Conservation (phyloP, 2,888 invertebrate genomes). For the Stratiomys singularior region DNA sequence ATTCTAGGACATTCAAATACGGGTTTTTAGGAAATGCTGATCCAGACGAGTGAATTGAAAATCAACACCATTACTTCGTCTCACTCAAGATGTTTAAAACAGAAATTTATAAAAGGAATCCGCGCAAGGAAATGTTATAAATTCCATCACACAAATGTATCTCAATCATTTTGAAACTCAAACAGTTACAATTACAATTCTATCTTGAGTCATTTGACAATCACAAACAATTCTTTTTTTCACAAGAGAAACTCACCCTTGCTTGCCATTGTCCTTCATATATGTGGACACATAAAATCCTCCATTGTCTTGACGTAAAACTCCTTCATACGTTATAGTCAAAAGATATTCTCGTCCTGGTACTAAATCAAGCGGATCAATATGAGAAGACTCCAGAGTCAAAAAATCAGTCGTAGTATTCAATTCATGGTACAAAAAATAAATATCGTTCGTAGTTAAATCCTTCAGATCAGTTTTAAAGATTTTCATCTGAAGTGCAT, state of each 20-base stretch:
- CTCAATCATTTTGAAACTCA: too few species aligned
- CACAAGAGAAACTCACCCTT: slow-evolving; percentile 36
- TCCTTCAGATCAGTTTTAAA: background rate
- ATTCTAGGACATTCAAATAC: too few species aligned
- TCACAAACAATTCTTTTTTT: too few species aligned
- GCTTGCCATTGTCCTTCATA: slow-evolving; percentile 53
- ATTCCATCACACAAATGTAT: too few species aligned
- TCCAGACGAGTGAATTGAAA: too few species aligned
- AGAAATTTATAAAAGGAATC: too few species aligned
- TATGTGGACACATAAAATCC: slow-evolving; percentile 74
- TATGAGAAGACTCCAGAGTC: slow-evolving; percentile 30
- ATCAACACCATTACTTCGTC: too few species aligned
- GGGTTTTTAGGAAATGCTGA: too few species aligned
- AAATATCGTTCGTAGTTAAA: background rate
- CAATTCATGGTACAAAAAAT: background rate
- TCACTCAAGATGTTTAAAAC: too few species aligned
- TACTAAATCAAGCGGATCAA: slow-evolving; percentile 37
- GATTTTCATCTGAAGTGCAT: slow-evolving; percentile 18
- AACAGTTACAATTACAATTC: too few species aligned
- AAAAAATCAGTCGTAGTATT: slow-evolving; percentile 57
- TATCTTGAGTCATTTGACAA: too few species aligned
- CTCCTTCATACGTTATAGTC: slow-evolving; percentile 69
- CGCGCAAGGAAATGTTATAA: too few species aligned
- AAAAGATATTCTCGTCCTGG: slow-evolving; percentile 65
- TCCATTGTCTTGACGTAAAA: slow-evolving; percentile 71